Conservation (phyloP, 1,140 invertebrate species). For the Lamellibrachia luymesi region DNA sequence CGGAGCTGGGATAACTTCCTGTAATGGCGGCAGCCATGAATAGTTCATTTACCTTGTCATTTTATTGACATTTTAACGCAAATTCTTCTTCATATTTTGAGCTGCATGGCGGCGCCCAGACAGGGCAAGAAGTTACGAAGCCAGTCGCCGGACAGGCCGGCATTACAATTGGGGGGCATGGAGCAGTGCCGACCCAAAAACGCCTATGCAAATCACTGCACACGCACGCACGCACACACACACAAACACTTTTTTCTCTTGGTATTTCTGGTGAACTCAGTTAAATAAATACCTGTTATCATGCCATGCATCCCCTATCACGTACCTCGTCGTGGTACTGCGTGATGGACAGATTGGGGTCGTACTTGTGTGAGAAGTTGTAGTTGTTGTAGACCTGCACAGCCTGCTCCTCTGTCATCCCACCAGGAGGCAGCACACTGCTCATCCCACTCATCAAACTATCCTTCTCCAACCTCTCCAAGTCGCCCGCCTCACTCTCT, state of each 20-base stretch:
- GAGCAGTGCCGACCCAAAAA: background rate
- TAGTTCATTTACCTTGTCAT: too few species aligned
- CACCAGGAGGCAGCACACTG: background rate
- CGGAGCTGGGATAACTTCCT: too few species aligned
- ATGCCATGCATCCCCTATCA: background rate
- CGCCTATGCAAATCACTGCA: background rate
- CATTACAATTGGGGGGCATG: too few species aligned
- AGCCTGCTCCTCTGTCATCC: conserved; percentile 28
- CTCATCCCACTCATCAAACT: conserved; percentile 7
- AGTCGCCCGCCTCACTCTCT: background rate
- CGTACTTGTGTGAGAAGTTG: conserved; percentile 42
- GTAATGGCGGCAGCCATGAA: too few species aligned
- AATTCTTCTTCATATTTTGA: too few species aligned
- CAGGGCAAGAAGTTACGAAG: too few species aligned
- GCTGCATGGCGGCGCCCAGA: too few species aligned
- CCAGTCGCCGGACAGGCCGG: too few species aligned
- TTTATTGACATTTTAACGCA: too few species aligned
- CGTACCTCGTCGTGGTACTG: conserved; percentile 43
- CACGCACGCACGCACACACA: background rate
- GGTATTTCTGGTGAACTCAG: background rate
- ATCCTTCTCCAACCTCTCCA: background rate
- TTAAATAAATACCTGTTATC: background rate
- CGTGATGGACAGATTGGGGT: conserved; percentile 42
- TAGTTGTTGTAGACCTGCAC: conserved; percentile 49
- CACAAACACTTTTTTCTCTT: background rate